Conservation (phyloP, 2,797 vertebrate species). For the Schizopygopsis pylzovi region DNA sequence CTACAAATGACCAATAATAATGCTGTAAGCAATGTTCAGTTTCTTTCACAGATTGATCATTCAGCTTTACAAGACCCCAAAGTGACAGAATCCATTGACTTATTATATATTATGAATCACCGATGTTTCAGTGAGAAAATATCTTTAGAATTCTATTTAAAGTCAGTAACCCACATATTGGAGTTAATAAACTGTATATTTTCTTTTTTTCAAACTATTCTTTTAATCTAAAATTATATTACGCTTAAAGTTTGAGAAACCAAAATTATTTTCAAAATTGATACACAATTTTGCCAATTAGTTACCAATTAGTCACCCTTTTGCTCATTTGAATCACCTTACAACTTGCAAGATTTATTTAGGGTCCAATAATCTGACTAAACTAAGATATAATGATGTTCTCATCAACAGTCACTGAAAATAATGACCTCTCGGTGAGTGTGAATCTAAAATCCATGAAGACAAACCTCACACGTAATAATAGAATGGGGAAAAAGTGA, state of each 20-base stretch:
- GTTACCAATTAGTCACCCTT: neutral
- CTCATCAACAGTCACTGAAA: conserved; percentile 4
- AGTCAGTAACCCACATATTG: neutral
- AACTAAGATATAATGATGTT: conserved; percentile 8
- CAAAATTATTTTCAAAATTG: neutral
- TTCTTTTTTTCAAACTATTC: neutral
- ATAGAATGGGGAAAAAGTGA: neutral
- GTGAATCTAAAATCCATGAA: conserved; percentile 21
- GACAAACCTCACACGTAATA: neutral
- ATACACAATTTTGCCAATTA: neutral
- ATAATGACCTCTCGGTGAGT: neutral
- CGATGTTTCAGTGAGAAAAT: neutral
- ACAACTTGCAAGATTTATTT: neutral
- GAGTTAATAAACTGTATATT: neutral
- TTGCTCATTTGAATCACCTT: neutral
- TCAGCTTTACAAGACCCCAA: neutral
- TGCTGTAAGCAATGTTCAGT: neutral
- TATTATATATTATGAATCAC: neutral
- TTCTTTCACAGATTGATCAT: neutral
- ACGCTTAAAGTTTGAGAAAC: neutral
- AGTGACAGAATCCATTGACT: neutral
- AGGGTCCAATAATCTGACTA: neutral
- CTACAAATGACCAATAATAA: neutral
- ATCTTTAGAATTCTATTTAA: neutral
- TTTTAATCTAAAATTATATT: neutral